A percentile compares a stretch with the other conserved stretches of the same genome.
These are phyloP conservation scores for Montipora sp. DNA, from an alignment of 64 coral and sea anemone species.

Conservation along the genomic window DNA sequence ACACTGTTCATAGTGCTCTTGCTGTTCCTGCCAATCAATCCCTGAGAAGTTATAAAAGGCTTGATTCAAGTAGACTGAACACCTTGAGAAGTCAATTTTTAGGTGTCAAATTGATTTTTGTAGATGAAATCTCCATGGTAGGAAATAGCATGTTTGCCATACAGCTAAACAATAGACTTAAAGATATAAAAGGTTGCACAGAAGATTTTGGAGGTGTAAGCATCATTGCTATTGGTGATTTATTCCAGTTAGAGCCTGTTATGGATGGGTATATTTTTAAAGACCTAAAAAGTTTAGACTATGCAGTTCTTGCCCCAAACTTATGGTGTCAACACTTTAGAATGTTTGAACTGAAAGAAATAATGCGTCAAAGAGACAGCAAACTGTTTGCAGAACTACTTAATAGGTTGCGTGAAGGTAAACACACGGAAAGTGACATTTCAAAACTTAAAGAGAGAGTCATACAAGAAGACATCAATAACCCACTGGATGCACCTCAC, in stretches of 20 bases:
- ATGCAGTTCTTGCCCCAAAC: slow-evolving; percentile 3
- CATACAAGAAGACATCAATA: neutral
- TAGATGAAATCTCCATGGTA: neutral
- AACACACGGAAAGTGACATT: neutral
- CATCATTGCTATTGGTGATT: slow-evolving; percentile 31
- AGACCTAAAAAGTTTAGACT: slow-evolving; percentile 2
- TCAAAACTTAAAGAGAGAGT: slow-evolving; percentile 6
- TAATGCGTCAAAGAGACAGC: slow-evolving; percentile 19
- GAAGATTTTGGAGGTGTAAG: slow-evolving; percentile 17
- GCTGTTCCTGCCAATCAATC: slow-evolving; percentile 18
- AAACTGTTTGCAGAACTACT: slow-evolving; percentile 14
- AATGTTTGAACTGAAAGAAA: slow-evolving; percentile 30
- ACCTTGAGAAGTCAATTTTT: neutral
- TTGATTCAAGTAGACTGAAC: slow-evolving; percentile 11
- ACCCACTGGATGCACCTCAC: no score
- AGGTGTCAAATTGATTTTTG: neutral
- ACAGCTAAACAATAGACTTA: neutral
- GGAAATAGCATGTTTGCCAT: neutral
- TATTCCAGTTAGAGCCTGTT: slow-evolving; percentile 3
- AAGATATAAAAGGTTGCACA: neutral
- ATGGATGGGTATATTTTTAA: slow-evolving; percentile 19
- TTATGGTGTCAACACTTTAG: neutral
- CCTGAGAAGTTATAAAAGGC: neutral
- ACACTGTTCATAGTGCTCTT: slow-evolving; percentile 13
- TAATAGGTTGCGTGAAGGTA: no score